Conservation (phyloP, 2,797 vertebrate species). For the Ctenopoma multispine region DNA sequence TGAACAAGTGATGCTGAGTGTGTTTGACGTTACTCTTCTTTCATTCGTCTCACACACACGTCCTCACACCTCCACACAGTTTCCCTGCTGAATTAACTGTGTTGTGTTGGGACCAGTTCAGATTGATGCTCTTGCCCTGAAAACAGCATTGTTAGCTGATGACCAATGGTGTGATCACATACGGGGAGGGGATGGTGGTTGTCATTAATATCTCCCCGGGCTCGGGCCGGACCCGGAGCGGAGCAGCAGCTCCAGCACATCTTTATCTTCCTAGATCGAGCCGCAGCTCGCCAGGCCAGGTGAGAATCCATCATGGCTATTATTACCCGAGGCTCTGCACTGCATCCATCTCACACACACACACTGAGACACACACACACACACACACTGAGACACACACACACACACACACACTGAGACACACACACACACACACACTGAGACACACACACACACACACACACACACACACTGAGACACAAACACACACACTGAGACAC, state of each 20-base stretch:
- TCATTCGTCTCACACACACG: conserved; percentile 6
- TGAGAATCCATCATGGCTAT: conserved; percentile 60
- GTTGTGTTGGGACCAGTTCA: background rate
- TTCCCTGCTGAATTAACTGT: conserved; percentile 3
- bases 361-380: no score
- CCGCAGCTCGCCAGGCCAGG: conserved; percentile 29
- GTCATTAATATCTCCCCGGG: conserved; percentile 56
- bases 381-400: no score
- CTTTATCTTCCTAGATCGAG: conserved; percentile 54
- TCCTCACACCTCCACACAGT: background rate
- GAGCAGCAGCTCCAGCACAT: conserved; percentile 39
- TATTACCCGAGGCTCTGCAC: conserved; percentile 55
- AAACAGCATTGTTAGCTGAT: conserved; percentile 48
- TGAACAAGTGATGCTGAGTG: background rate
- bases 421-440: no score
- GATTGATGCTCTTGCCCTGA: conserved; percentile 48
- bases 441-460: no score
- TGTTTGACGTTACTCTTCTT: no score
- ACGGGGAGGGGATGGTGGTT: background rate
- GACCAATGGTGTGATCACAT: conserved; percentile 32
- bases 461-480: no score
- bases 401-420: no score
- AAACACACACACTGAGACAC: no score
- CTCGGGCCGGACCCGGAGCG: background rate
- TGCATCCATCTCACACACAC: conserved; percentile 50